phyloP scores from a whole-genome alignment of 1,140 invertebrate species.

The Tribolium castaneum region DNA sequence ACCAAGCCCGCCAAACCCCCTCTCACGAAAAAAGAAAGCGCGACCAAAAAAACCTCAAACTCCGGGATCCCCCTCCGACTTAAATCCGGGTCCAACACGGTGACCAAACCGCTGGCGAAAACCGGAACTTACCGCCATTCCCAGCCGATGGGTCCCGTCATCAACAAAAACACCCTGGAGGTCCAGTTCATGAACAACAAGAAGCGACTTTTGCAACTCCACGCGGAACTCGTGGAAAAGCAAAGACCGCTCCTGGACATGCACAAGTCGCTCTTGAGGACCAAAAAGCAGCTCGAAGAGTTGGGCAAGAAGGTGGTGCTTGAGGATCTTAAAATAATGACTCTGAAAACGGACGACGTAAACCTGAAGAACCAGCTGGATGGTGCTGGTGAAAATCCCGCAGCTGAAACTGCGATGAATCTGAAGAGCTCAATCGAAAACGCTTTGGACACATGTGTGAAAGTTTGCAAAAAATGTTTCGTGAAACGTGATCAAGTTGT shows the following conservation, averaged over 20 bases:
- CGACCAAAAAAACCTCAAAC: conserved; percentile 4
- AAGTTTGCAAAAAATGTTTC: conserved; percentile 54
- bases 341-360: neutral
- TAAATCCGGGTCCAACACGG: neutral
- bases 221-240: conserved; percentile 56
- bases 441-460: conserved; percentile 52
- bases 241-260: conserved; percentile 57
- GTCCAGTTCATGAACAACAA: conserved; percentile 60
- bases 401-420: conserved; percentile 47
- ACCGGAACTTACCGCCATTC: neutral
- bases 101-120: neutral
- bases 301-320: conserved; percentile 53
- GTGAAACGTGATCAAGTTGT: conserved; percentile 50
- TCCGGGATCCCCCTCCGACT: neutral
- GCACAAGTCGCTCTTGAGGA: conserved; percentile 53
- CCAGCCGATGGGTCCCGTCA: neutral
- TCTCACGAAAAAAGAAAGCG: neutral
- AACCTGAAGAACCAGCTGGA: neutral
- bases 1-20: neutral
- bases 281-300: conserved; percentile 59
- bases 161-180: conserved; percentile 57
- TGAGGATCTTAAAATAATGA: conserved; percentile 50
- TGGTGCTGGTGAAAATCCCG: conserved; percentile 48
- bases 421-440: conserved; percentile 56
- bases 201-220: conserved; percentile 52